These are phyloP conservation scores for Ciconia boyciana DNA, from an alignment of 2,113 vertebrate species.

Conservation along the genomic window DNA sequence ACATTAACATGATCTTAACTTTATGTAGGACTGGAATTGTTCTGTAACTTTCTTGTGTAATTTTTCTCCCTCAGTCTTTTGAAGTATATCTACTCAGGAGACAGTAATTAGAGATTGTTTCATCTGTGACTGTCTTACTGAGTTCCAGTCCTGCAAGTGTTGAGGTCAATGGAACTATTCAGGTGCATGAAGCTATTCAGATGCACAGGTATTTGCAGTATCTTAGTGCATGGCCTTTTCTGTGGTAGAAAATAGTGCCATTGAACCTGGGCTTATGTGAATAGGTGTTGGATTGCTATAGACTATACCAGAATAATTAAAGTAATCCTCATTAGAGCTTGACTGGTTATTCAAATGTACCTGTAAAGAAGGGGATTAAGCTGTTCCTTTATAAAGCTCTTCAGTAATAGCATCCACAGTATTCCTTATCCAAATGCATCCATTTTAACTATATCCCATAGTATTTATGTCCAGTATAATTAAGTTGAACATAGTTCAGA, in stretches of 20 bases:
- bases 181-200: background rate
- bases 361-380: background rate
- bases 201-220: background rate
- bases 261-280: background rate
- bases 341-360: background rate
- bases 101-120: background rate
- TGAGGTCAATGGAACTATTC: background rate
- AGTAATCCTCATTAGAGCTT: background rate
- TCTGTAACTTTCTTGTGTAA: background rate
- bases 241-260: background rate
- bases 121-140: background rate
- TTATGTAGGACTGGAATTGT: background rate
- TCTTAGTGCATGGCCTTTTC: background rate
- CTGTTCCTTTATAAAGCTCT: background rate
- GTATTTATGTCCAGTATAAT: background rate
- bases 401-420: background rate
- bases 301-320: background rate
- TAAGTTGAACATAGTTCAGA: background rate
- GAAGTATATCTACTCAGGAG: background rate
- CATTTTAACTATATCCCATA: background rate
- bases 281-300: background rate
- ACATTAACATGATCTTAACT: background rate
- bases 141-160: background rate
- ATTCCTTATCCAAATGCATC: background rate
- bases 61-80: background rate